Conservation (phyloP, 2,888 invertebrate species). For the Agriotes lineatus region DNA sequence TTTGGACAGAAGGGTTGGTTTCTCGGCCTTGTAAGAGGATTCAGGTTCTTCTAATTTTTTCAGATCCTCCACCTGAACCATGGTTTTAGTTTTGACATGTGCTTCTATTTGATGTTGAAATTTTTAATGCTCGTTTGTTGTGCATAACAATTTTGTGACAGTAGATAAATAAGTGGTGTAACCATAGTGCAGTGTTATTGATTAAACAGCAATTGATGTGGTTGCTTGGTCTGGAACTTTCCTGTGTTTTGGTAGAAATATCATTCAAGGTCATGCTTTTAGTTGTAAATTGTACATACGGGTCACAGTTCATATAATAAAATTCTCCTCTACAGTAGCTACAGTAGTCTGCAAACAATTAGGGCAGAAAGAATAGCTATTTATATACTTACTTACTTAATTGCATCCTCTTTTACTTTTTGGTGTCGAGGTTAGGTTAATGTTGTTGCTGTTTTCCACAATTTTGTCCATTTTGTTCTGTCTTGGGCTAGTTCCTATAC, state of each 20-base stretch:
- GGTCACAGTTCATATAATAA: too few species aligned
- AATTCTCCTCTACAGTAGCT: too few species aligned
- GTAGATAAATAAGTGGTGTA: not conserved
- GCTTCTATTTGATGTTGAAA: not conserved
- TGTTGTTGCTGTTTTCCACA: too few species aligned
- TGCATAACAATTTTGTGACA: not conserved
- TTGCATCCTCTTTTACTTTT: not conserved
- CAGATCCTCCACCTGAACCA: constrained; percentile 40
- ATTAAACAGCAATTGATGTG: not conserved
- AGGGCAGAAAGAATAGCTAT: too few species aligned
- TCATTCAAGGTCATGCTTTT: too few species aligned
- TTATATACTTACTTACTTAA: too few species aligned
- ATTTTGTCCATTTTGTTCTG: too few species aligned
- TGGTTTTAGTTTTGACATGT: constrained; percentile 2
- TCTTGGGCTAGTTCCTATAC: too few species aligned
- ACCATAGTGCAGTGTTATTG: not conserved
- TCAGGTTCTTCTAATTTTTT: constrained; percentile 29
- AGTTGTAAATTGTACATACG: too few species aligned
- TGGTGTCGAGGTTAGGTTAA: not conserved
- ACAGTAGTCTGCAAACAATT: too few species aligned
- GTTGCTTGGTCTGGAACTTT: not conserved
- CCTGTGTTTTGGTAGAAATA: too few species aligned
- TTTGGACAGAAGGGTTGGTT: constrained; percentile 68
- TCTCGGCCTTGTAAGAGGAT: constrained; percentile 38
- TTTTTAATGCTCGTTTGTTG: not conserved